Percentiles rank a stretch among this genome's conserved stretches.
Evolutionary conservation across 2,797 vertebrate species (phyloP).

Genomic region (Hirundo rustica): DNA sequence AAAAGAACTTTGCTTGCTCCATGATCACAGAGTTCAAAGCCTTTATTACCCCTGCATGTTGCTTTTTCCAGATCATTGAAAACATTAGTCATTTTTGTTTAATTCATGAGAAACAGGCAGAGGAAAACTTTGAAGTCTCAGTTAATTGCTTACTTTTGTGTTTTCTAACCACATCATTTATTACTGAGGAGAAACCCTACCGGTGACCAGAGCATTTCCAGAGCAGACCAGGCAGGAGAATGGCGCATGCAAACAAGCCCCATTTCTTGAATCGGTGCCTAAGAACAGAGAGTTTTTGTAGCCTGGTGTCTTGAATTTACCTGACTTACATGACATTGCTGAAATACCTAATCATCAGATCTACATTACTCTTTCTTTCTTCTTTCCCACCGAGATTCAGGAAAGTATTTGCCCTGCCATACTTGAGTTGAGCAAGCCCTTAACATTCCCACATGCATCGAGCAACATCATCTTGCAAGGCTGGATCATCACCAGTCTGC

Average conservation of each 20-base stretch:
- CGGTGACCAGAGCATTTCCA: background rate
- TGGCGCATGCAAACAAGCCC: background rate
- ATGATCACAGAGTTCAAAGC: background rate
- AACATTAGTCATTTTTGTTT: slow-evolving; percentile 5
- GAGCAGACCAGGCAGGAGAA: background rate
- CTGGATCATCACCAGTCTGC: background rate
- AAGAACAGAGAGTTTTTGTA: background rate
- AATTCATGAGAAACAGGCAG: background rate
- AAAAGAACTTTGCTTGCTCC: background rate
- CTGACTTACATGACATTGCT: background rate
- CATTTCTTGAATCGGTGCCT: background rate
- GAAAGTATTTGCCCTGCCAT: background rate
- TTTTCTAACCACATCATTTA: background rate
- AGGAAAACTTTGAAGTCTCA: background rate
- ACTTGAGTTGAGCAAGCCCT: background rate
- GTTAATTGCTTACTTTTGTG: background rate
- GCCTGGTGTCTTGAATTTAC: background rate
- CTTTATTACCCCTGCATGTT: background rate
- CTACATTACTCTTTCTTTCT: background rate
- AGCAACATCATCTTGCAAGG: background rate
- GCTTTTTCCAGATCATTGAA: background rate
- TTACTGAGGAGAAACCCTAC: background rate
- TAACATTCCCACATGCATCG: background rate
- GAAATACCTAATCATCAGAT: background rate
- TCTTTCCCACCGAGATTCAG: background rate